These are phyloP conservation scores for Andrena marginata DNA, from an alignment of 2,888 invertebrate genomes.

Conservation along the genomic window DNA sequence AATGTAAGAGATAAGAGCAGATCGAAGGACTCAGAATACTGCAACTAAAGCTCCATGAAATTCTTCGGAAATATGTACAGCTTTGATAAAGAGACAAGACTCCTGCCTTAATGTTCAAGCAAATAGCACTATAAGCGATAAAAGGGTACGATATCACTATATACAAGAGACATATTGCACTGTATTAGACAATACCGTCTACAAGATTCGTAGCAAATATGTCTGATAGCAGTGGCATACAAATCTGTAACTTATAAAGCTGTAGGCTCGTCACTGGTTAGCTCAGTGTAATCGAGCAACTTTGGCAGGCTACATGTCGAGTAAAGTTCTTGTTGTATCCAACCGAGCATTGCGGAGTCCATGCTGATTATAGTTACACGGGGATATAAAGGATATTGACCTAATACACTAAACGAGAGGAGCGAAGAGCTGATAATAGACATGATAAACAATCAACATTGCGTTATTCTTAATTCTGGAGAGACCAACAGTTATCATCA, in stretches of 20 bases:
- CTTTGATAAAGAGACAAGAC: slow-evolving; percentile 53
- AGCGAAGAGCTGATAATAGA: slow-evolving; percentile 48
- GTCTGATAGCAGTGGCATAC: slow-evolving; percentile 26
- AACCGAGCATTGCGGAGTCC: neutral
- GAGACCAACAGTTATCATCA: slow-evolving; percentile 79
- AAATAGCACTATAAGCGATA: slow-evolving; percentile 45
- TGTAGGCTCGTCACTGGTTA: slow-evolving; percentile 2
- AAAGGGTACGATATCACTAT: slow-evolving; percentile 54
- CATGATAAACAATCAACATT: slow-evolving; percentile 84
- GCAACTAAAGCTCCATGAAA: slow-evolving; percentile 2
- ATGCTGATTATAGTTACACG: neutral
- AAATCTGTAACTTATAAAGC: slow-evolving; percentile 47
- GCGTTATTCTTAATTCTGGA: slow-evolving; percentile 79
- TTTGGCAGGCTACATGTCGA: slow-evolving; percentile 9
- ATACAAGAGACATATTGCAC: slow-evolving; percentile 39
- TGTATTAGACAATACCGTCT: slow-evolving; percentile 14
- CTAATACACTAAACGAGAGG: neutral
- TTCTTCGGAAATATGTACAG: neutral
- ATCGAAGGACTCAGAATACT: slow-evolving; percentile 1
- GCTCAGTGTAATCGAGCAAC: slow-evolving; percentile 33
- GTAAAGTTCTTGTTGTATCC: neutral
- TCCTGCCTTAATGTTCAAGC: slow-evolving; percentile 65
- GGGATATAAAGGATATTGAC: neutral
- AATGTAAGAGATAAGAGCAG: slow-evolving; percentile 13
- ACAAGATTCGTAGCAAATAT: slow-evolving; percentile 52